A percentile compares a stretch with the other conserved stretches of the same genome.
Evolutionary conservation across 1,140 invertebrate species (phyloP).

Genomic region (Calephelis virginiensis): DNA sequence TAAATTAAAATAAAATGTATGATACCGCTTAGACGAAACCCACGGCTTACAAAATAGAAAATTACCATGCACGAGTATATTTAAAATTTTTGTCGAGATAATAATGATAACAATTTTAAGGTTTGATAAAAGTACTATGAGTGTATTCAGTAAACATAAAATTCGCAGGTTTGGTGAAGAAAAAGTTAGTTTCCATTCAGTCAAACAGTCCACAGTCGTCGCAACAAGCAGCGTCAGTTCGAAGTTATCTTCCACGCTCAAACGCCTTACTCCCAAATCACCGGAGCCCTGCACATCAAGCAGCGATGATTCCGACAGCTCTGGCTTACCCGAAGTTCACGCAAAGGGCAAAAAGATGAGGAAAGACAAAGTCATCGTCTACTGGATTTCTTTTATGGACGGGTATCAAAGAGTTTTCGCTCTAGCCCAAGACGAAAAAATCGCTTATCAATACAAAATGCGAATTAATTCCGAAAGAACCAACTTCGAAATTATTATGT

Average conservation of each 20-base stretch:
- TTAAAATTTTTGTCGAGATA: too few species aligned
- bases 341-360: slow-evolving; percentile 66
- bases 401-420: slow-evolving; percentile 86
- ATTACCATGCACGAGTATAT: too few species aligned
- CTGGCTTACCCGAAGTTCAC: slow-evolving; percentile 63
- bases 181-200: slow-evolving; percentile 83
- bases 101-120: too few species aligned
- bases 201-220: slow-evolving; percentile 75
- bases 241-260: slow-evolving; percentile 72
- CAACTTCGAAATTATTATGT: slow-evolving; percentile 84
- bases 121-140: too few species aligned
- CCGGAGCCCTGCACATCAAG: slow-evolving; percentile 72
- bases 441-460: slow-evolving; percentile 84
- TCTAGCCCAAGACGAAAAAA: slow-evolving; percentile 89
- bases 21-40: too few species aligned
- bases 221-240: slow-evolving; percentile 72
- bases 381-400: slow-evolving; percentile 90
- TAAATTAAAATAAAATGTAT: too few species aligned
- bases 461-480: slow-evolving; percentile 85
- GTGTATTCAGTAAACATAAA: not conserved
- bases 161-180: slow-evolving; percentile 83
- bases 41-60: too few species aligned
- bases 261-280: slow-evolving; percentile 68
- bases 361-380: slow-evolving; percentile 84
- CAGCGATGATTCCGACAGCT: slow-evolving; percentile 78